These are phyloP conservation scores for Monopis laevigella DNA, from an alignment of 2,888 invertebrate species.

Conservation along the genomic window DNA sequence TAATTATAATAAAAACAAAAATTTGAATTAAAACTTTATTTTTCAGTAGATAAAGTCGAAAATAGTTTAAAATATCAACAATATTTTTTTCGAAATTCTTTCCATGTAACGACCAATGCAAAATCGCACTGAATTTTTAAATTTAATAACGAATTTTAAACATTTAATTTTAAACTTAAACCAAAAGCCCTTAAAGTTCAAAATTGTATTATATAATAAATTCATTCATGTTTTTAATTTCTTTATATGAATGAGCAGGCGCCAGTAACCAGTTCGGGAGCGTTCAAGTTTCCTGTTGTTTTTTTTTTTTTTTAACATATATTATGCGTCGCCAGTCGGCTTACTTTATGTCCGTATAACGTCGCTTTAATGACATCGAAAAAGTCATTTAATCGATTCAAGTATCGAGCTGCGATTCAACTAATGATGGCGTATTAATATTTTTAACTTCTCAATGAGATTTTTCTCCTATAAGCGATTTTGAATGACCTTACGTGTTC, in stretches of 20 bases:
- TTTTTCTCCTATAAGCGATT: no score
- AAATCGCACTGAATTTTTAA: slow-evolving; percentile 1
- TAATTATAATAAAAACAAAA: no score
- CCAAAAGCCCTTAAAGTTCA: no score
- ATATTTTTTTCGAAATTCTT: slow-evolving; percentile 4
- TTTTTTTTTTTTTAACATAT: background rate
- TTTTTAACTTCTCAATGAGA: background rate
- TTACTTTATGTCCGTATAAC: background rate
- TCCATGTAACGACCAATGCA: slow-evolving; percentile 3
- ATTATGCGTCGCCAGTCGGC: background rate
- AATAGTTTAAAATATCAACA: no score
- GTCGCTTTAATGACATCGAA: slow-evolving; percentile 2
- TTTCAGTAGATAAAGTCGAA: no score
- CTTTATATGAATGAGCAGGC: slow-evolving; percentile 43
- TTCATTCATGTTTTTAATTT: slow-evolving; percentile 30
- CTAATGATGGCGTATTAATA: background rate
- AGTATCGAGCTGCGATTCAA: background rate
- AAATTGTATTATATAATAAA: no score
- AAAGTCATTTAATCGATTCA: background rate
- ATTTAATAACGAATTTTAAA: background rate
- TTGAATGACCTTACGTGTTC: no score
- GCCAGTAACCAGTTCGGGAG: slow-evolving; percentile 32
- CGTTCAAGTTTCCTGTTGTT: background rate
- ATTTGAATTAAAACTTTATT: no score
- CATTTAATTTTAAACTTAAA: no score